These are phyloP conservation scores for Gortyna flavago DNA, from an alignment of 2,888 invertebrate genomes.

Conservation along the genomic window DNA sequence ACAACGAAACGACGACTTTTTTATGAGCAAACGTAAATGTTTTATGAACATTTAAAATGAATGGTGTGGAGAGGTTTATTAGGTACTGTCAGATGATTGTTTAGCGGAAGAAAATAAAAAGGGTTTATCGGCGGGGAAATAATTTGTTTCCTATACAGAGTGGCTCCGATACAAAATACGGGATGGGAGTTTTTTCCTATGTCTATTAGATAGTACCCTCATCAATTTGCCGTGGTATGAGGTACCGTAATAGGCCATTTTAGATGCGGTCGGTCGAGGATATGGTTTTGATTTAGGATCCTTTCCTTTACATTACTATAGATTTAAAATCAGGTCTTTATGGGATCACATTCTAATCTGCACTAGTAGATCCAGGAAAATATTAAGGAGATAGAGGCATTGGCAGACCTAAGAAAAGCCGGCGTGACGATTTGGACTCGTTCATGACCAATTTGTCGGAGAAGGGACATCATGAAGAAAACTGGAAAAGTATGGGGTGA, in stretches of 20 bases:
- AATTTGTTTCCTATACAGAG: slow-evolving; percentile 31
- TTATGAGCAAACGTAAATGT: slow-evolving; percentile 51
- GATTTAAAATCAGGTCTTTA: not conserved
- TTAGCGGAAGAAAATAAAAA: slow-evolving; percentile 35
- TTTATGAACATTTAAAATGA: slow-evolving; percentile 56
- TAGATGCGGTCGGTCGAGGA: slow-evolving; percentile 12
- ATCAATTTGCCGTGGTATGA: slow-evolving; percentile 1
- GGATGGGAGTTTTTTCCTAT: slow-evolving; percentile 16
- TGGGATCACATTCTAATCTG: not conserved
- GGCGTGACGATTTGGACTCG: not conserved
- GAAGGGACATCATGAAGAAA: not conserved
- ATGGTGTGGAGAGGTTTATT: slow-evolving; percentile 38
- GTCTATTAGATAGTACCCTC: not conserved
- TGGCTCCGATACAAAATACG: not conserved
- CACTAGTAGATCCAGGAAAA: not conserved
- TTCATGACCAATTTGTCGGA: not conserved
- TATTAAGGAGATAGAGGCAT: not conserved
- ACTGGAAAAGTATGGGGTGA: not conserved
- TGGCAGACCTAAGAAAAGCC: not conserved
- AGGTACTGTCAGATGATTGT: slow-evolving; percentile 27
- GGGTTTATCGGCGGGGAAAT: slow-evolving; percentile 33
- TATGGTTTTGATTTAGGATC: slow-evolving; percentile 8
- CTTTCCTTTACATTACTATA: not conserved
- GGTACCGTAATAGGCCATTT: slow-evolving; percentile 10
- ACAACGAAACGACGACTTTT: slow-evolving; percentile 14